Conservation (phyloP, 2,888 invertebrate species). For the Saturnia pavonia region DNA sequence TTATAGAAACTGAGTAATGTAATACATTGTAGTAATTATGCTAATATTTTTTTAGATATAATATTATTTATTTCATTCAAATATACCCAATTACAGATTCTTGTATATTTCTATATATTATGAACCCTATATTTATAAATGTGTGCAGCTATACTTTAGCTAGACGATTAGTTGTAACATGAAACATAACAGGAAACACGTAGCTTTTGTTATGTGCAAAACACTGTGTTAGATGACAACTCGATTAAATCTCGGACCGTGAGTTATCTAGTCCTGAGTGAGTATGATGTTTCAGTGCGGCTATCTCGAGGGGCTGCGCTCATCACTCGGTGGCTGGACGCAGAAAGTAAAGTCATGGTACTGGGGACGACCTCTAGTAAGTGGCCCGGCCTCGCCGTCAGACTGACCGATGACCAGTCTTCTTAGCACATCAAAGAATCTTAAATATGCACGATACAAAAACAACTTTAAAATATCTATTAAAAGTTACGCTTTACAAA, state of each 20-base stretch:
- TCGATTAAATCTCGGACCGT: constrained; percentile 39
- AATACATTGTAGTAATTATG: neutral
- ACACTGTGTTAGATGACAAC: constrained; percentile 32
- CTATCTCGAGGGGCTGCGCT: constrained; percentile 96
- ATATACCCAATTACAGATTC: neutral
- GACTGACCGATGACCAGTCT: constrained; percentile 70
- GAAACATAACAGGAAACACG: neutral
- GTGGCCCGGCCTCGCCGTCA: constrained; percentile 81
- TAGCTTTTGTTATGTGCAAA: neutral
- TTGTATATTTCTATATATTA: neutral
- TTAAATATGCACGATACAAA: constrained; percentile 76
- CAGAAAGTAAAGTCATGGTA: constrained; percentile 98
- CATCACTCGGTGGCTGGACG: constrained; percentile 97
- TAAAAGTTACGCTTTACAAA: constrained; percentile 74
- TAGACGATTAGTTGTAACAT: constrained; percentile 6
- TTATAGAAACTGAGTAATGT: neutral
- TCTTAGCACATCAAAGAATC: constrained; percentile 76
- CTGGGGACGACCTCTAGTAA: constrained; percentile 98
- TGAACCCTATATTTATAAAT: constrained; percentile 2
- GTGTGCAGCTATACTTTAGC: neutral
- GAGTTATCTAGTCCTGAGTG: constrained; percentile 72
- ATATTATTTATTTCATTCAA: neutral
- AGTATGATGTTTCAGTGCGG: constrained; percentile 90
- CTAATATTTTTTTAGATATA: neutral
- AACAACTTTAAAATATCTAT: constrained; percentile 52